A percentile compares a stretch with the other conserved stretches of the same genome.
Evolutionary conservation across 1,140 invertebrate species (phyloP).

Genomic region (Lamellibrachia luymesi): DNA sequence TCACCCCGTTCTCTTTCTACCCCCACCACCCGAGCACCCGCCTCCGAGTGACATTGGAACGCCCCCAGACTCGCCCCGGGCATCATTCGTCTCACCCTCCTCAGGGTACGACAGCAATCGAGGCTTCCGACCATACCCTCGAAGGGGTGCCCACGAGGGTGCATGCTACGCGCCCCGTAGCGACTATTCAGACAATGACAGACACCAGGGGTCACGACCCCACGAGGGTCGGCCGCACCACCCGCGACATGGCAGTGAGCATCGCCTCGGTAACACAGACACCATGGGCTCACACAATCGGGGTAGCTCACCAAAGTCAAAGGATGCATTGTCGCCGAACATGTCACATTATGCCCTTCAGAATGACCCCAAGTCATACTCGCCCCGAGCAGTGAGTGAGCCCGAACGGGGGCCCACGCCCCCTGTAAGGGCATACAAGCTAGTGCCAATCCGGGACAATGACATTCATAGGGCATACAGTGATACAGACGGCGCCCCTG

Average conservation of each 20-base stretch:
- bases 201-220: not conserved
- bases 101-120: conserved; percentile 8
- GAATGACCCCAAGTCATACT: conserved; percentile 16
- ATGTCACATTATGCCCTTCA: not conserved
- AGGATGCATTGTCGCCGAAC: not conserved
- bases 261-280: not conserved
- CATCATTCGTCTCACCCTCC: not conserved
- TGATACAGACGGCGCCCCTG: conserved; percentile 30
- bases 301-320: not conserved
- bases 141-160: conserved; percentile 22
- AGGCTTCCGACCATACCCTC: conserved; percentile 27
- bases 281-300: not conserved
- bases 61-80: conserved; percentile 38
- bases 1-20: conserved; percentile 60
- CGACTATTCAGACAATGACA: not conserved
- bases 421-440: conserved; percentile 24
- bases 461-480: conserved; percentile 18
- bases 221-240: not conserved
- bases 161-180: not conserved
- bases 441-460: conserved; percentile 14
- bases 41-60: conserved; percentile 62
- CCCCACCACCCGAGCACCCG: conserved; percentile 77
- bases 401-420: conserved; percentile 35
- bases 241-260: not conserved
- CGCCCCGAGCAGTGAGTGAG: conserved; percentile 37